Evolutionary conservation across 2,797 vertebrate species (phyloP).

Genomic region (Spinibarbus caldwelli): DNA sequence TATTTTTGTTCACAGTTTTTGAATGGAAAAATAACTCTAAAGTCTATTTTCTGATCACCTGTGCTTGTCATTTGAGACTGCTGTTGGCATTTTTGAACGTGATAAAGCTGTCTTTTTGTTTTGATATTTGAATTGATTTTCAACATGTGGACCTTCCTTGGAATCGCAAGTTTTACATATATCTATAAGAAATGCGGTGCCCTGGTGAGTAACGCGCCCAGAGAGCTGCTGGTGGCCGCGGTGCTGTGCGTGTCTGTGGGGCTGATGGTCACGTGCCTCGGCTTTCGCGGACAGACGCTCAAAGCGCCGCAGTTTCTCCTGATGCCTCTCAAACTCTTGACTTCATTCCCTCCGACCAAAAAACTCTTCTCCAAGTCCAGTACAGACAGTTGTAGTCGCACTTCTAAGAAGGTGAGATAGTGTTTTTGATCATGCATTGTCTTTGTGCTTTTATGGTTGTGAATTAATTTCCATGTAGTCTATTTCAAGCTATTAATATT

Average conservation of each 20-base stretch:
- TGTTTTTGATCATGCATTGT: constrained; percentile 15
- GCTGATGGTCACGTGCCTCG: constrained; percentile 81
- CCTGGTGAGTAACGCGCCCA: constrained; percentile 74
- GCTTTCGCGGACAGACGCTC: constrained; percentile 67
- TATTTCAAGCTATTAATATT: neutral
- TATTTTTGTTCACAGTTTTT: neutral
- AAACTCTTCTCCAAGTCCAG: constrained; percentile 76
- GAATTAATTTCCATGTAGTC: neutral
- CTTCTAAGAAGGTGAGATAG: constrained; percentile 74
- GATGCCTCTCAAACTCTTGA: constrained; percentile 74
- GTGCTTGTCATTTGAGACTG: neutral
- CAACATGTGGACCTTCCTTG: constrained; percentile 94
- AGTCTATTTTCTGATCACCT: neutral
- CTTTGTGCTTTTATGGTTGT: neutral
- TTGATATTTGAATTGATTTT: neutral
- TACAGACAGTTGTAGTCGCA: constrained; percentile 56
- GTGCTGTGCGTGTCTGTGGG: constrained; percentile 79
- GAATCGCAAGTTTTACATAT: constrained; percentile 94
- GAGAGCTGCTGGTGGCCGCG: constrained; percentile 79
- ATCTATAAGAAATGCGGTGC: constrained; percentile 93
- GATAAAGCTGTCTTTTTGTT: neutral
- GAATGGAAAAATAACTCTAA: neutral
- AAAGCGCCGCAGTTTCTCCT: constrained; percentile 64
- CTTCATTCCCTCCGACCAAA: constrained; percentile 78
- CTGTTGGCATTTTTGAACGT: neutral